phyloP scores from a whole-genome alignment of 2,888 invertebrate species.

The Cheilosia urbana region DNA sequence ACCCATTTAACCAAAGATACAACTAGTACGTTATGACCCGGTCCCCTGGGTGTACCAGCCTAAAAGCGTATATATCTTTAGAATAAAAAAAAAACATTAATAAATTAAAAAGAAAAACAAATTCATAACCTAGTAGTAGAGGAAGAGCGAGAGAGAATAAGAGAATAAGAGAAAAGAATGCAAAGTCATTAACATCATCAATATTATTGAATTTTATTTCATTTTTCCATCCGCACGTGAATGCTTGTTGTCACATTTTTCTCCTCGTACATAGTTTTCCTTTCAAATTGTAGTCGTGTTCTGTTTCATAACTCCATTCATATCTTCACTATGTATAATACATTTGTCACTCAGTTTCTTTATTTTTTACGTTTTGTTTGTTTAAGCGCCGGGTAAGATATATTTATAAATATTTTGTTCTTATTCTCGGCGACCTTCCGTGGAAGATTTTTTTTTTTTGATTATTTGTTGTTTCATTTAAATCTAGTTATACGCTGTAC shows the following conservation, averaged over 20 bases:
- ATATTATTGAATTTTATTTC: slow-evolving; percentile 4
- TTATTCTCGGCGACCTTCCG: neutral
- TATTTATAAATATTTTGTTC: slow-evolving; percentile 3
- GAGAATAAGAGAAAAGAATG: slow-evolving; percentile 8
- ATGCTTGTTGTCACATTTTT: no score
- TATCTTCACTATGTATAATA: neutral
- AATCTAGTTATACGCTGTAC: slow-evolving; percentile 30
- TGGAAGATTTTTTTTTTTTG: neutral
- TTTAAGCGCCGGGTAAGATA: no score
- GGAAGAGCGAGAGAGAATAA: slow-evolving; percentile 12
- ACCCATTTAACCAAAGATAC: slow-evolving; percentile 89
- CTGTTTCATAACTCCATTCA: neutral
- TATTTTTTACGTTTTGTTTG: no score
- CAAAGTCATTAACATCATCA: slow-evolving; percentile 26
- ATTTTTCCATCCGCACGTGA: no score
- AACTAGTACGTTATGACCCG: slow-evolving; percentile 82
- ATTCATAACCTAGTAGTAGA: slow-evolving; percentile 19
- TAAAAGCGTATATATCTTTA: slow-evolving; percentile 73
- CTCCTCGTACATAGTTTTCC: neutral
- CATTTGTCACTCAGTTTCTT: neutral
- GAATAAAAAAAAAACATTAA: slow-evolving; percentile 32
- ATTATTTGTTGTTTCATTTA: slow-evolving; percentile 13
- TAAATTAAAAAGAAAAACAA: slow-evolving; percentile 12
- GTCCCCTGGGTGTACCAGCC: slow-evolving; percentile 80
- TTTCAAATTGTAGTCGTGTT: neutral